These are phyloP conservation scores for Oxyteleia sp. DNA, from an alignment of 2,888 invertebrate genomes.

Conservation along the genomic window DNA sequence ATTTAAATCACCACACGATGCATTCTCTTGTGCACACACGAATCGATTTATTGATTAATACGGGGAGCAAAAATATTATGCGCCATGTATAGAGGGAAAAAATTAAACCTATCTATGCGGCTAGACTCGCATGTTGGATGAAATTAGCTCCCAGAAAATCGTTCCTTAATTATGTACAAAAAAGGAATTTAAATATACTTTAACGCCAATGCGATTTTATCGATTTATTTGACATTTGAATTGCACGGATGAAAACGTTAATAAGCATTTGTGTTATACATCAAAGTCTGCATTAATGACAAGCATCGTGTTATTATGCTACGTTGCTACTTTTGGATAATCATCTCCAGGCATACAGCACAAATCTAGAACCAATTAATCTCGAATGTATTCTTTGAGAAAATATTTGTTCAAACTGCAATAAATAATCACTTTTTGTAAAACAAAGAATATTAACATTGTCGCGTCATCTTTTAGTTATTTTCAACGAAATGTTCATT, in stretches of 20 bases:
- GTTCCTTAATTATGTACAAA: constrained; percentile 30
- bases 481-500: constrained; percentile 32
- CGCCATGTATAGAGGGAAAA: constrained; percentile 14
- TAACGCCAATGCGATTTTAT: neutral
- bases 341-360: constrained; percentile 40
- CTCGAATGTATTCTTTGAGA: constrained; percentile 43
- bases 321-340: constrained; percentile 32
- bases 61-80: constrained; percentile 45
- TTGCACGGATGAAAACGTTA: constrained; percentile 12
- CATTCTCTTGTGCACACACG: constrained; percentile 42
- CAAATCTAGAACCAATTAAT: constrained; percentile 39
- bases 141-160: constrained; percentile 7
- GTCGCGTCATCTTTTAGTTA: constrained; percentile 21
- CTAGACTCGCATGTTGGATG: constrained; percentile 1
- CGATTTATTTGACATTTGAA: neutral
- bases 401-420: constrained; percentile 41
- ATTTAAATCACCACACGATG: constrained; percentile 41
- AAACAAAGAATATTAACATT: constrained; percentile 33
- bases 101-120: constrained; percentile 38
- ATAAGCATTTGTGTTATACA: constrained; percentile 16
- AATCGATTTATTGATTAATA: constrained; percentile 62
- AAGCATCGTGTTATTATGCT: constrained; percentile 50
- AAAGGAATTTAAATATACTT: neutral
- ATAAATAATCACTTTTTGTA: constrained; percentile 35
- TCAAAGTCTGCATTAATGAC: constrained; percentile 44